Evolutionary conservation across 2,797 vertebrate species (phyloP), one percentile per base, ranked within the genome.

Genomic region (Phrynocephalus vlangalii): DNA sequence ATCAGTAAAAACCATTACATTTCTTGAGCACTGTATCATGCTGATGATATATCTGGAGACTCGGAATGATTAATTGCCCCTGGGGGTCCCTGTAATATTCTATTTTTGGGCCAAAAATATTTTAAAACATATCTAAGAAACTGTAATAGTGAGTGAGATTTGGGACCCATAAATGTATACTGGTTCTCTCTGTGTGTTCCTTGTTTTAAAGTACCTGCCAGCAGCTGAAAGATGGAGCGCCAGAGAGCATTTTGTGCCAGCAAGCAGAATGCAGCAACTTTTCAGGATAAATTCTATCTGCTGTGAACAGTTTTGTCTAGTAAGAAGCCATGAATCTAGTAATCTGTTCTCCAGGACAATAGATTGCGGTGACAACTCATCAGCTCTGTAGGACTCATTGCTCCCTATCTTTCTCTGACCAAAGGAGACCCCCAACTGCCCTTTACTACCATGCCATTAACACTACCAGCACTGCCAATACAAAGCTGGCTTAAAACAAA

Each of bases 91-190:
- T 85, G 63, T 86, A 92, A 88, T 93, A 90, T 88, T 94, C 86
- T 89, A 79, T 91, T 95, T 90, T 91, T 86, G 93, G 93, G 78
- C 93, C 95, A 95, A 94, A 81, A 22, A 93, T 88, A 72, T 91
- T 95, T 94, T 85, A 93, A 95, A 94, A 89, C 91, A 76, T 78
- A 88, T 93, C 92, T 93, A 93, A 91, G 86, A 24, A 93, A 86
- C 77, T 82, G 84, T 88, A 93, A 94, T 94, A 94, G 91, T 89
- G 92, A 95, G 18, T 68, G 90, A 95, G 52, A 85, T 93, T 83
- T 76, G 91, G 95, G 86, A 92, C 63, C 81, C 73, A 79, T 86
- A 92, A 86, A 85, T 56, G 70, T 85, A 89, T 87, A 86, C 8
- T 22, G 72, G 52, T 80, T 92, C 71, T 24, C 60, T 94, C 84